Percentiles rank a stretch among this genome's conserved stretches.
Conservation (phyloP, 2,888 invertebrate genomes). For the Andrena bucephala region DNA sequence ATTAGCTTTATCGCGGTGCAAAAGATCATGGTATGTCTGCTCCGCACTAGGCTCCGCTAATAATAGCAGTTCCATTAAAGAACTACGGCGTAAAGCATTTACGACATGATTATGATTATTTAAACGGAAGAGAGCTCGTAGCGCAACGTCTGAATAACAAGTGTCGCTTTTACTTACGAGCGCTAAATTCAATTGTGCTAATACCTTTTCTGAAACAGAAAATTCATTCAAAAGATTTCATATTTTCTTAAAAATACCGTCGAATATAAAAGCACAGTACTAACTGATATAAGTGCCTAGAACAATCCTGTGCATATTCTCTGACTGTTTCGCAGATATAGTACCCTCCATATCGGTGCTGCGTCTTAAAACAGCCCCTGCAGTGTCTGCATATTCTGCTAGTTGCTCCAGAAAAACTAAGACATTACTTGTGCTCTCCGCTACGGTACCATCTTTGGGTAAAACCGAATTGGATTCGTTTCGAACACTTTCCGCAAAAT, state of each 20-base stretch:
- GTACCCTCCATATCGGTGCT: constrained; percentile 86
- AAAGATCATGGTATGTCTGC: constrained; percentile 92
- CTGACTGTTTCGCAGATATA: constrained; percentile 86
- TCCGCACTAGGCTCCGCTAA: constrained; percentile 95
- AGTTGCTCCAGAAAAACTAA: constrained; percentile 96
- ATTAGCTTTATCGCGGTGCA: constrained; percentile 79
- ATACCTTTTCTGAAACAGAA: constrained; percentile 90
- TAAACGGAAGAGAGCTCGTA: constrained; percentile 95
- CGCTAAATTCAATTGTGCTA: constrained; percentile 95
- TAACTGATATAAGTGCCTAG: constrained; percentile 94
- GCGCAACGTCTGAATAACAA: constrained; percentile 92
- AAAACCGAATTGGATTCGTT: constrained; percentile 92
- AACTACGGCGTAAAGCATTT: constrained; percentile 95
- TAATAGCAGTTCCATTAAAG: constrained; percentile 92
- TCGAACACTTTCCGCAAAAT: constrained; percentile 95
- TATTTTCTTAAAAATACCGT: not conserved
- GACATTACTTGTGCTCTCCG: constrained; percentile 97
- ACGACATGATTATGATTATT: constrained; percentile 98
- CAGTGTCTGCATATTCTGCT: constrained; percentile 91
- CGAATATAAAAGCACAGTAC: constrained; percentile 66
- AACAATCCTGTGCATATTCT: constrained; percentile 88
- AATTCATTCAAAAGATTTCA: not conserved
- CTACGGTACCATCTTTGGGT: constrained; percentile 99
- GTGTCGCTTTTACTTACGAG: constrained; percentile 96
- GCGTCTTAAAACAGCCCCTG: constrained; percentile 88